Evolutionary conservation across 2,888 invertebrate genomes (phyloP).

Genomic region (Dolichomitus sp.): DNA sequence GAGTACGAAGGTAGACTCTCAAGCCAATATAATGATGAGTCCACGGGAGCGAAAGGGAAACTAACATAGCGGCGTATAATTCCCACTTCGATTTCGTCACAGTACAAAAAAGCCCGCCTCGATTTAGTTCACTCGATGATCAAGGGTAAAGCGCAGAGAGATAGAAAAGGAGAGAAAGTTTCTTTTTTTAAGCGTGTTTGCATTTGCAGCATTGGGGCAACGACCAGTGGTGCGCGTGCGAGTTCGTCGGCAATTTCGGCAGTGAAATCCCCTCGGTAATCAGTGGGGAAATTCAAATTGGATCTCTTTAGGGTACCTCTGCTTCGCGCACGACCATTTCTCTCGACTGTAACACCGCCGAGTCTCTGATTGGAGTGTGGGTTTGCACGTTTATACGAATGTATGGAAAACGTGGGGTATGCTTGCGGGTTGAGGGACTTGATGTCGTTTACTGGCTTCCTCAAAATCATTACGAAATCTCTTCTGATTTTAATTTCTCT

Average conservation of each 20-base stretch:
- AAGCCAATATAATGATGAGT: neutral
- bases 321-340: slow-evolving; percentile 53
- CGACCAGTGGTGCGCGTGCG: slow-evolving; percentile 25
- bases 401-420: neutral
- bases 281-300: slow-evolving; percentile 72
- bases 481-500: neutral
- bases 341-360: slow-evolving; percentile 40
- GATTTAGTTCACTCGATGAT: slow-evolving; percentile 35
- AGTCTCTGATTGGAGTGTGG: slow-evolving; percentile 49
- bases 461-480: neutral
- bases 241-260: slow-evolving; percentile 53
- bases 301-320: slow-evolving; percentile 72
- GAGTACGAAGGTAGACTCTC: slow-evolving; percentile 6
- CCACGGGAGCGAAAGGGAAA: neutral
- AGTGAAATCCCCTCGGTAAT: slow-evolving; percentile 71
- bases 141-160: slow-evolving; percentile 3
- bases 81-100: slow-evolving; percentile 52
- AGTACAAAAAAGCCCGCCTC: slow-evolving; percentile 5
- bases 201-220: slow-evolving; percentile 31
- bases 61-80: slow-evolving; percentile 6
- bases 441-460: neutral
- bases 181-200: slow-evolving; percentile 49
- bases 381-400: slow-evolving; percentile 37
- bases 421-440: neutral
- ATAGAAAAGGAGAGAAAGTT: neutral